phyloP scores from a whole-genome alignment of 2,113 vertebrate genomes.

The Ochotona curzoniae region DNA sequence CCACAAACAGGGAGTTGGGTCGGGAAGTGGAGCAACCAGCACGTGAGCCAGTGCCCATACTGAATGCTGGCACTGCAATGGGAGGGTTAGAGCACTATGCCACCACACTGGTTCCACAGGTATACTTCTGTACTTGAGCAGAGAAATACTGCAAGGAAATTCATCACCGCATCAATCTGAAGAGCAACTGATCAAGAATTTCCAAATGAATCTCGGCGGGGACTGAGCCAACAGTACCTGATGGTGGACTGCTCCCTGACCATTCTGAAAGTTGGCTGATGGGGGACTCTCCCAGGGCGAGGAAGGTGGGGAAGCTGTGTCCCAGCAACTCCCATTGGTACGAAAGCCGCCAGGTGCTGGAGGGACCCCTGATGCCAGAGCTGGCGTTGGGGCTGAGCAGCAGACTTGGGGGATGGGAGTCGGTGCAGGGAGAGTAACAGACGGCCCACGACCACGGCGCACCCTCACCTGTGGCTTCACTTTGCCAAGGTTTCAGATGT shows the following conservation, averaged over 20 bases:
- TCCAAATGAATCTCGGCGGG: conserved; percentile 12
- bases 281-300: not conserved
- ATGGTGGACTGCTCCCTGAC: not conserved
- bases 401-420: not conserved
- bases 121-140: not conserved
- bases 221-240: not conserved
- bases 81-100: too few species aligned
- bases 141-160: not conserved
- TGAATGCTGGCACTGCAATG: too few species aligned
- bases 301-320: not conserved
- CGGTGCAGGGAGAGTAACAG: fast-evolving
- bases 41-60: too few species aligned
- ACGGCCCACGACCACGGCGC: not conserved
- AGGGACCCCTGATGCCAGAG: not conserved
- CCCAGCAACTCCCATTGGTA: not conserved
- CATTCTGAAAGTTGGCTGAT: not conserved
- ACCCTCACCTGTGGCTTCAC: not conserved
- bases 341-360: not conserved
- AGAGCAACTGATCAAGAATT: conserved; percentile 10
- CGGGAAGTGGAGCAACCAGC: too few species aligned
- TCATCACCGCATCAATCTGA: conserved; percentile 6
- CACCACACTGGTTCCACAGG: not conserved
- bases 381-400: not conserved
- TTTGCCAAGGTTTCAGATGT: not conserved
- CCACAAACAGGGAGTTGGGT: too few species aligned